Conservation (phyloP, 2,888 invertebrate genomes). For the Lepidocyrtinus sp. region DNA sequence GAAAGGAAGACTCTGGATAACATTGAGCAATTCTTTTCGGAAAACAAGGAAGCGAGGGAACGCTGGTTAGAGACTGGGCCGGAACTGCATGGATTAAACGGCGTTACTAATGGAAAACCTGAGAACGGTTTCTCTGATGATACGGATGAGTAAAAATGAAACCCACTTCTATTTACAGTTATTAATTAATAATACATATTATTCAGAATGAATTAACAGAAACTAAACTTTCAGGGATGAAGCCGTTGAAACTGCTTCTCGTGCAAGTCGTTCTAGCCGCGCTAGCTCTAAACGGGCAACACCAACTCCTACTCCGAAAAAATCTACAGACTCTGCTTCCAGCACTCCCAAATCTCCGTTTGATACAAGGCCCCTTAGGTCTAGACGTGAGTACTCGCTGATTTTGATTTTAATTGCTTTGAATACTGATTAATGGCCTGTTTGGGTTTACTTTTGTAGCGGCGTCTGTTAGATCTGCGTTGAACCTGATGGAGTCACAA, state of each 20-base stretch:
- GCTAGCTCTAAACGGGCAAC: constrained; percentile 35
- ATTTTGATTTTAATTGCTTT: no score
- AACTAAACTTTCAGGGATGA: constrained; percentile 57
- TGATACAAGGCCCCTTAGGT: not conserved
- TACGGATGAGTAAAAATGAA: constrained; percentile 55
- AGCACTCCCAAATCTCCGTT: not conserved
- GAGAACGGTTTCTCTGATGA: constrained; percentile 60
- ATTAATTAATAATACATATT: no score
- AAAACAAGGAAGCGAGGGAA: constrained; percentile 21
- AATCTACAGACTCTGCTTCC: not conserved
- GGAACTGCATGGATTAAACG: constrained; percentile 19
- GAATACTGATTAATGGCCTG: no score
- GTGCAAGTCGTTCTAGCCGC: constrained; percentile 44
- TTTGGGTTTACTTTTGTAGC: constrained; percentile 10
- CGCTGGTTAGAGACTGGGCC: constrained; percentile 19
- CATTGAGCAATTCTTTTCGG: constrained; percentile 28
- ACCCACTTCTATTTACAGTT: no score
- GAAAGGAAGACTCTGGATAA: not conserved
- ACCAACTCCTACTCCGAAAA: not conserved
- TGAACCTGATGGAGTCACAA: not conserved
- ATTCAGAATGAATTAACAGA: no score
- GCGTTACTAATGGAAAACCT: constrained; percentile 39
- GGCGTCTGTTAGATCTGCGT: not conserved
- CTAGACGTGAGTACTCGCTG: constrained; percentile 6
- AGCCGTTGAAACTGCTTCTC: constrained; percentile 48